These are phyloP conservation scores for Bubo scandiacus DNA, from an alignment of 2,113 vertebrate species.

Conservation along the genomic window DNA sequence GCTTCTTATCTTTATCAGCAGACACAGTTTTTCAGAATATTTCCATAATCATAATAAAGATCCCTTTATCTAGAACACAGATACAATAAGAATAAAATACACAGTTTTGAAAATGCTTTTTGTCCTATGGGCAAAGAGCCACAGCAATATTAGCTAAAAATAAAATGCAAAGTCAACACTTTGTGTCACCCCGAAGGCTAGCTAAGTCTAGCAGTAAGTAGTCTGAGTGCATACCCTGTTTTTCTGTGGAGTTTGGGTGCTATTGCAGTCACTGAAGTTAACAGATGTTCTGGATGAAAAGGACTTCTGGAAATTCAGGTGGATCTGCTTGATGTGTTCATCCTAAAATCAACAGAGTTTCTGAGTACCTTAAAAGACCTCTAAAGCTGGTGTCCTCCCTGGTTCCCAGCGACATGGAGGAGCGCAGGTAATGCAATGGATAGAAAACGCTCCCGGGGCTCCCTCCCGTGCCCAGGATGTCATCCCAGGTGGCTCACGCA, in stretches of 20 bases:
- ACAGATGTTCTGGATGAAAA: background rate
- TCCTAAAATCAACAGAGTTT: background rate
- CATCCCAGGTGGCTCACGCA: rapidly evolving
- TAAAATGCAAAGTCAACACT: background rate
- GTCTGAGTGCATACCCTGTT: background rate
- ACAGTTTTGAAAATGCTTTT: background rate
- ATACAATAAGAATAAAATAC: background rate
- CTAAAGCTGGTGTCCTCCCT: background rate
- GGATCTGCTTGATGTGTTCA: background rate
- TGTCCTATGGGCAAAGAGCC: background rate
- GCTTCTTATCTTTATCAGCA: constrained; percentile 21
- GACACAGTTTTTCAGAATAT: constrained; percentile 17
- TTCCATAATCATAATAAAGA: constrained; percentile 4
- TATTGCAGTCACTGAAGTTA: background rate
- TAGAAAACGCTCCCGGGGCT: background rate
- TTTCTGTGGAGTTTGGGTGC: background rate
- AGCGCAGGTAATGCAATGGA: background rate
- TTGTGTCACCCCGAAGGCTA: background rate
- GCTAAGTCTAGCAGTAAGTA: background rate
- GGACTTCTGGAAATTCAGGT: background rate
- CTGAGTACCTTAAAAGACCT: background rate
- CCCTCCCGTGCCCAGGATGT: background rate
- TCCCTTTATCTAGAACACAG: background rate
- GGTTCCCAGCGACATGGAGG: background rate
- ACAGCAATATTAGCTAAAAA: background rate